phyloP scores from a whole-genome alignment of 1,140 invertebrate species.

The Bombus sylvicola region DNA sequence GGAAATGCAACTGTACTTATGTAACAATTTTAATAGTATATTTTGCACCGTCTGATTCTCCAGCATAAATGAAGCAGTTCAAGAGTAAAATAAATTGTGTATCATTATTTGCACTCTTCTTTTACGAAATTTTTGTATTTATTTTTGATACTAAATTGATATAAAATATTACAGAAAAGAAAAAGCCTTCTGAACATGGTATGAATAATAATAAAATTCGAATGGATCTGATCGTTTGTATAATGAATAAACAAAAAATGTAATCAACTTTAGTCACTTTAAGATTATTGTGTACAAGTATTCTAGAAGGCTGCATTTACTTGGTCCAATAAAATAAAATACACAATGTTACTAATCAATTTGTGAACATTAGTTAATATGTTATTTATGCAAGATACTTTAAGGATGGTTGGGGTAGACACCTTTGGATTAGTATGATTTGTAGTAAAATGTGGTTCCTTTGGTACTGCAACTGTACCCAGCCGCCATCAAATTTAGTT shows the following conservation, averaged over 20 bases:
- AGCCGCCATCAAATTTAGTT: slow-evolving; percentile 26
- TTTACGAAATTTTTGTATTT: slow-evolving; percentile 58
- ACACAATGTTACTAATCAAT: slow-evolving; percentile 35
- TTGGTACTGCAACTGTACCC: slow-evolving; percentile 18
- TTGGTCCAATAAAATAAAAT: slow-evolving; percentile 33
- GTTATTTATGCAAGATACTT: slow-evolving; percentile 43
- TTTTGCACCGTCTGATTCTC: slow-evolving; percentile 34
- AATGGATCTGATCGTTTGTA: slow-evolving; percentile 32
- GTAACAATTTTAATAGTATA: slow-evolving; percentile 38
- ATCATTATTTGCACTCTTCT: slow-evolving; percentile 42
- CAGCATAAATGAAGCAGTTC: slow-evolving; percentile 29
- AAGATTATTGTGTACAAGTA: slow-evolving; percentile 18
- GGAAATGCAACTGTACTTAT: slow-evolving; percentile 79
- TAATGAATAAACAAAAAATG: background rate
- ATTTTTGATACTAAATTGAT: slow-evolving; percentile 64
- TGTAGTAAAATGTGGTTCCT: slow-evolving; percentile 29
- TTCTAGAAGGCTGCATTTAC: slow-evolving; percentile 44
- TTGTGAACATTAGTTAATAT: slow-evolving; percentile 41
- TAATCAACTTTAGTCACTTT: slow-evolving; percentile 24
- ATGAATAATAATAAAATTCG: slow-evolving; percentile 13
- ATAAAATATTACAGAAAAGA: slow-evolving; percentile 36
- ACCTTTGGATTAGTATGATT: slow-evolving; percentile 25
- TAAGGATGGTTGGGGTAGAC: slow-evolving; percentile 16
- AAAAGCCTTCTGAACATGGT: background rate
- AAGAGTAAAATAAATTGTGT: background rate